Conservation (phyloP, 2,113 vertebrate genomes). For the Corydoras sp. region DNA sequence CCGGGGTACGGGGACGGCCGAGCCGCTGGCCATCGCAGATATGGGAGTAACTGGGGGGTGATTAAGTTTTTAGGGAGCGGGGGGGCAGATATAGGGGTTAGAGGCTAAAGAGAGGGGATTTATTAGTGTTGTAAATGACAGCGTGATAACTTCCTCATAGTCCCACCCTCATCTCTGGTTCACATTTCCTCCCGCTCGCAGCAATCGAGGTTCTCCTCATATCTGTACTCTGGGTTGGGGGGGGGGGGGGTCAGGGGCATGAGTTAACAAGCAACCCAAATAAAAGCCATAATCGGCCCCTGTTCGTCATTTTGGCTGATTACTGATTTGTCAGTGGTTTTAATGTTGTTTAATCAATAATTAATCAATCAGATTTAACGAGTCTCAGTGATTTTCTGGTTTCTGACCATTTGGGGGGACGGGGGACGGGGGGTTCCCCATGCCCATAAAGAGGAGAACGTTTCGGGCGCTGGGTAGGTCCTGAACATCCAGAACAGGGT, state of each 20-base stretch:
- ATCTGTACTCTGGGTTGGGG: slow-evolving; percentile 7
- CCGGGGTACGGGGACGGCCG: slow-evolving; percentile 15
- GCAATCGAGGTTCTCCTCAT: slow-evolving; percentile 40
- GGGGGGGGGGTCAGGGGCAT: not conserved
- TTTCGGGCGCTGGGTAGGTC: too few relatives aligned
- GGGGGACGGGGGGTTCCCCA: too few relatives aligned
- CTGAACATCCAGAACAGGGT: too few relatives aligned
- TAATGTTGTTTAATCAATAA: too few relatives aligned
- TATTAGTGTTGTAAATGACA: slow-evolving; percentile 66
- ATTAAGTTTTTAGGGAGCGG: slow-evolving; percentile 65
- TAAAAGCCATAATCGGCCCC: too few relatives aligned
- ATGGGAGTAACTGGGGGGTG: slow-evolving; percentile 51
- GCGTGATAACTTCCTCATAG: slow-evolving; percentile 44
- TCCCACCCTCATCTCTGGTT: slow-evolving; percentile 17
- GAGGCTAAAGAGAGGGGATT: slow-evolving; percentile 68
- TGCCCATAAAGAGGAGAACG: too few relatives aligned
- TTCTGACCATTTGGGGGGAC: too few relatives aligned
- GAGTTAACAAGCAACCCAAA: too few relatives aligned
- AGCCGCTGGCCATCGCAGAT: slow-evolving; percentile 5
- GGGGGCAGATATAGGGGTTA: slow-evolving; percentile 60
- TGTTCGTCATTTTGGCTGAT: too few relatives aligned
- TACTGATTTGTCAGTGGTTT: too few relatives aligned
- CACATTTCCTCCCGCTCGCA: slow-evolving; percentile 5
- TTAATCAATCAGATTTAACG: too few relatives aligned
- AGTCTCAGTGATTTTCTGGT: too few relatives aligned